Evolutionary conservation across 2,888 invertebrate species (phyloP), one percentile per base, ranked within the genome.

Genomic region (Lomographa bimaculata): DNA sequence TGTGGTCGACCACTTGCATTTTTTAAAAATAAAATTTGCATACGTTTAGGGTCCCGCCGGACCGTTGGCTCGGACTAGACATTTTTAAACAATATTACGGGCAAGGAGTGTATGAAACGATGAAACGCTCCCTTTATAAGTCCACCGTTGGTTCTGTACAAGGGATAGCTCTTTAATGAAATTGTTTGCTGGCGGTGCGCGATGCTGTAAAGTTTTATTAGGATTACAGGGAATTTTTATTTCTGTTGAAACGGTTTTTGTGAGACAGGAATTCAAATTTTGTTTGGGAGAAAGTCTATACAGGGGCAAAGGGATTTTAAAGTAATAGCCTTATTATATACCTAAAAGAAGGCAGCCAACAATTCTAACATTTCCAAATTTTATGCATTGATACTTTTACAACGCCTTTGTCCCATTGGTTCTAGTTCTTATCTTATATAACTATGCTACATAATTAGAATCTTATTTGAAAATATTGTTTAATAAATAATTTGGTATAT

Each of bases 21-120:
- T 85, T 79, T 76, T 67, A 54, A 71, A 82, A 82, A 85, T 84
- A 84, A 84, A 82, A 86, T 86, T 85, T 76, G 81, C 86, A 86
- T 86, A 75, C 76, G 60, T 73, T 80, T 76, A 73, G 74, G 75
- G 72, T 54, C 54, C 60, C 26, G 40, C 26, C n/a, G n/a, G n/a
- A 34, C 34, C 39, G 37, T 33, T 21, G 30, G 29, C 27, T 28
- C 20, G 46, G 38, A 17, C 34, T 48, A 54, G 56, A 58, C 60
- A 54, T 60, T 64, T 55, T 55, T 53, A 64, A 67, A 60, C 62
- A 60, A 64, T 63, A 64, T 63, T 47, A 54, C 57, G 44, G 46
- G 43, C 51, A 50, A 55, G 56, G 57, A 61, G 56, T 55, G 57
- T 54, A 58, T 58, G 57, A 60, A 62, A 50, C 46, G 53, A 58